phyloP scores from a whole-genome alignment of 2,797 vertebrate species.

The Tangara arthus region DNA sequence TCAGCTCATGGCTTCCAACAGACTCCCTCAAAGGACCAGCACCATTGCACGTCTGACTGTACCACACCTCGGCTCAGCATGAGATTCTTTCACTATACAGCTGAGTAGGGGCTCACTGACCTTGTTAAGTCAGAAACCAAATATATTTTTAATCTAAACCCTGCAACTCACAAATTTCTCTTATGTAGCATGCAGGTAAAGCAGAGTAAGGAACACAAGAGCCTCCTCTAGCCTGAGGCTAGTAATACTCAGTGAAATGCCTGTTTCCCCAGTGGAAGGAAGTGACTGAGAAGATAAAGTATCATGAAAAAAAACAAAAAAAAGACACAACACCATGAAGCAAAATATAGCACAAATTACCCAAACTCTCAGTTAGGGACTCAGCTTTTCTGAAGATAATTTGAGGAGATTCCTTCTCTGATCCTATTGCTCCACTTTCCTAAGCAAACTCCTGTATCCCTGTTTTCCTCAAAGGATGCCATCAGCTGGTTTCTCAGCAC shows the following conservation, averaged over 20 bases:
- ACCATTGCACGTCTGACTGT: fast-evolving
- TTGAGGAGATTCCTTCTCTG: background rate
- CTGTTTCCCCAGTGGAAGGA: background rate
- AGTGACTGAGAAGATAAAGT: background rate
- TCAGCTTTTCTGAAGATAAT: background rate
- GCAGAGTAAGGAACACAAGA: background rate
- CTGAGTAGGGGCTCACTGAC: background rate
- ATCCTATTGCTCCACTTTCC: background rate
- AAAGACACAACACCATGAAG: background rate
- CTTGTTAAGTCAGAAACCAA: background rate
- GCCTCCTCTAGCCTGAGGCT: background rate
- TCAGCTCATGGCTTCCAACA: background rate
- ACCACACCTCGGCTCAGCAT: fast-evolving
- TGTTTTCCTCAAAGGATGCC: background rate
- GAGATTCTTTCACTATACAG: background rate
- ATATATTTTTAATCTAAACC: background rate
- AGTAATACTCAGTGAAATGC: background rate
- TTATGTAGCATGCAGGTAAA: background rate
- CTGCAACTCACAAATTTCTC: background rate
- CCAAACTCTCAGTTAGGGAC: background rate
- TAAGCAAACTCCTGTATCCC: background rate
- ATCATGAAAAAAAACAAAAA: background rate
- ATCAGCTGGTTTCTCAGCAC: background rate
- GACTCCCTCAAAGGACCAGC: background rate
- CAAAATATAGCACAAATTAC: background rate